Evolutionary conservation across 1,140 invertebrate species (phyloP), one percentile per base, ranked within the genome.

Genomic region (Rhyzopertha dominica): DNA sequence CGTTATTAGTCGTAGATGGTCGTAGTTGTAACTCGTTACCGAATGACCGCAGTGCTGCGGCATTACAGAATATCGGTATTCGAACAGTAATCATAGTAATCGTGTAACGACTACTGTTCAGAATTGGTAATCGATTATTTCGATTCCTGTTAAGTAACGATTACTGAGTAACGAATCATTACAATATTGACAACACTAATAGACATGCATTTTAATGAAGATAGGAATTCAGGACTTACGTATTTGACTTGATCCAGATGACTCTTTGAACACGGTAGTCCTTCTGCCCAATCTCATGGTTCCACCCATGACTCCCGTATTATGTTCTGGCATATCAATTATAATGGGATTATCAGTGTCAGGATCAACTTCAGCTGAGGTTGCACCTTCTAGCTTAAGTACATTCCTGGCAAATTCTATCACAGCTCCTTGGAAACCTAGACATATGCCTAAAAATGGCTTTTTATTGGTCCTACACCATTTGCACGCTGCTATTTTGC

Each of bases 291-390:
- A 72, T 45, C 97, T 76, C 97, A 99, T 99, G 0, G 97, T 99
- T 16, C 95, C 97, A 4, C 97, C 97, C 76, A 97, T 84, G 49
- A 87, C 75, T 1, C 90, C 92, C 4, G 80, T 78, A 69, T 94
- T 90, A 67, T 98, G 92, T 74, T 99, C 97, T 0, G 95, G 94
- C 97, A 99, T 99, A 53, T 99, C 95, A 45, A 99, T 94, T 1
- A 99, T 87, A 19, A 98, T 71, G 16, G 88, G 85, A 63, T 88
- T 63, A 16, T 70, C 68, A 13, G 87, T 83, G 3, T 84, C 66
- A 0, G 80, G 74, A 57, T 88, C 74, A 18, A 93, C 83, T 74
- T 99, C 96, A 1, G 86, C 89, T 8, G 85, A 88, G 62, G 95
- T 85, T 0, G 95, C 95, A 59, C 82, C 82, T 46, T 79, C 70